Evolutionary conservation across 1,140 invertebrate species (phyloP).

Genomic region (Palaemon carinicauda): DNA sequence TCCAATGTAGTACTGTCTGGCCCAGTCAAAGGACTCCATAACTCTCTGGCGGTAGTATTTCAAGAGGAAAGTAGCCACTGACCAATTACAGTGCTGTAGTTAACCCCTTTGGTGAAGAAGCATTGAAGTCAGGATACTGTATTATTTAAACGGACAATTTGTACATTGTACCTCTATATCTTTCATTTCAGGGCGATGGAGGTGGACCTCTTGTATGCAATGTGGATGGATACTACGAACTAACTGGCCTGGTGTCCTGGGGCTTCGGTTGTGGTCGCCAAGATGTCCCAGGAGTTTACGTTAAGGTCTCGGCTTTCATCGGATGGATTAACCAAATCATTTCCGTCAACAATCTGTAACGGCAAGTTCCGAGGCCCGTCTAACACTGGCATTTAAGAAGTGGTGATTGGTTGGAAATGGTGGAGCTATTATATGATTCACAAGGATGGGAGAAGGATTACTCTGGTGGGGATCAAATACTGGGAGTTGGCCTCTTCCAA

Average conservation of each 20-base stretch:
- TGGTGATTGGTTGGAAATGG: no score
- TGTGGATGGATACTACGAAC: conserved; percentile 90
- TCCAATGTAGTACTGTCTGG: no score
- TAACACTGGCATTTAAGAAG: no score
- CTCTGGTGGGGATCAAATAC: no score
- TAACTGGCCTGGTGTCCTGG: conserved; percentile 90
- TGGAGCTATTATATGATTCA: no score
- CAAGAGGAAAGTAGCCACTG: no score
- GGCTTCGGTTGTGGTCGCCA: conserved; percentile 89
- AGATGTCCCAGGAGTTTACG: conserved; percentile 92
- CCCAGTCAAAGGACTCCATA: no score
- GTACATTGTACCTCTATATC: background rate
- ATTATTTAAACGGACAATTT: background rate
- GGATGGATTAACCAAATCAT: conserved; percentile 98
- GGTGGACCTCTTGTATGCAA: conserved; percentile 90
- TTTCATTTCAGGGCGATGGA: conserved; percentile 80
- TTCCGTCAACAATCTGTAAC: conserved; percentile 80
- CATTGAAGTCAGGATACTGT: background rate
- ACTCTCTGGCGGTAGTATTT: no score
- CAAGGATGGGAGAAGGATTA: no score
- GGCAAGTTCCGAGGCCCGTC: no score
- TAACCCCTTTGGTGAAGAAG: background rate
- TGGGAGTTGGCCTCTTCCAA: no score
- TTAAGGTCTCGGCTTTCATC: conserved; percentile 92
- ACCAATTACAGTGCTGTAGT: no score